A percentile compares a stretch with the other conserved stretches of the same genome.
These are phyloP conservation scores for Atta cephalotes DNA, from an alignment of 1,140 invertebrate species.

Conservation along the genomic window DNA sequence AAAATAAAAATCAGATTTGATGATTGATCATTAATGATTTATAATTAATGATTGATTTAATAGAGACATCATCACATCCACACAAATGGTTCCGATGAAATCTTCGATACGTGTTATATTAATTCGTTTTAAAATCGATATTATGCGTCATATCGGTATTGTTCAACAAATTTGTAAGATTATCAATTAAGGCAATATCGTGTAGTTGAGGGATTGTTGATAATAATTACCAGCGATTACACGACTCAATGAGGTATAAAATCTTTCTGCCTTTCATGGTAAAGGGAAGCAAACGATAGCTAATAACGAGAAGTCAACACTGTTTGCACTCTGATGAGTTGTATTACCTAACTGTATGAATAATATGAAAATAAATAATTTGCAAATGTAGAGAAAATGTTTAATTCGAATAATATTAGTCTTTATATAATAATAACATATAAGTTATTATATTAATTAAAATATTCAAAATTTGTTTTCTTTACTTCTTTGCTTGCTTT, in stretches of 20 bases:
- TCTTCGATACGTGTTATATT: neutral
- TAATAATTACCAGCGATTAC: neutral
- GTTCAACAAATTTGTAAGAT: neutral
- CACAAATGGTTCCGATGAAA: constrained; percentile 35
- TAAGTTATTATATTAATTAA: neutral
- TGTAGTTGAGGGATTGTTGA: neutral
- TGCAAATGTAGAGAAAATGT: neutral
- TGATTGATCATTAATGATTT: constrained; percentile 12
- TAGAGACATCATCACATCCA: neutral
- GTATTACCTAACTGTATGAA: neutral
- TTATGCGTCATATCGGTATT: neutral
- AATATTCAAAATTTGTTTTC: neutral
- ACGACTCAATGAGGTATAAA: neutral
- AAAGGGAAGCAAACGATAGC: neutral
- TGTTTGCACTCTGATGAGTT: neutral
- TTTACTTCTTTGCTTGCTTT: neutral
- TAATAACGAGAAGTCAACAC: neutral
- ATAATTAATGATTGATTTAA: constrained; percentile 37
- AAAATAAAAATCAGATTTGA: constrained; percentile 2
- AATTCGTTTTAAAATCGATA: constrained; percentile 38
- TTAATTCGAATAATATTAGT: neutral
- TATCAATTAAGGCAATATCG: neutral
- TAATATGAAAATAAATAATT: constrained; percentile 8
- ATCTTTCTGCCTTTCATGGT: neutral
- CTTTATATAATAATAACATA: neutral